These are phyloP conservation scores for Nymphalis c-album DNA, from an alignment of 2,888 invertebrate species.

Conservation along the genomic window DNA sequence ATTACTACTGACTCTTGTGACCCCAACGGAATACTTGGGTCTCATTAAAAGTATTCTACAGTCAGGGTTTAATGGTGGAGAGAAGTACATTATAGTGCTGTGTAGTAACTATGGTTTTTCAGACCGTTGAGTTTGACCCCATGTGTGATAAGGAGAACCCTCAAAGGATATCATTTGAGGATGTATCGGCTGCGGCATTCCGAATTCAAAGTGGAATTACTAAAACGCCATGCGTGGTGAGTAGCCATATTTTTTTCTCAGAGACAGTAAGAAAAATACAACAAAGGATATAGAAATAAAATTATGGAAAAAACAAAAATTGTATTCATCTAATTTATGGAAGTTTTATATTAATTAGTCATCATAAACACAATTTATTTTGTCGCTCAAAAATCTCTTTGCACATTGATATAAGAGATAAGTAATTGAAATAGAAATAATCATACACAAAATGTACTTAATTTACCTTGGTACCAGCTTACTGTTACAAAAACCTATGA, in stretches of 20 bases:
- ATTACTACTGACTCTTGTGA: neutral
- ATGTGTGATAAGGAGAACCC: conserved; percentile 87
- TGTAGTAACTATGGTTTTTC: conserved; percentile 60
- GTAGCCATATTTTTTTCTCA: conserved; percentile 40
- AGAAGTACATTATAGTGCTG: conserved; percentile 11
- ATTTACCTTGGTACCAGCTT: no score
- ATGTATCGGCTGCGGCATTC: conserved; percentile 94
- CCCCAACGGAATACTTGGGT: neutral
- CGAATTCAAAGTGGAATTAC: conserved; percentile 91
- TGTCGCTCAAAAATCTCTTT: no score
- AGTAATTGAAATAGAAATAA: no score
- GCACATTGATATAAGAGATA: no score
- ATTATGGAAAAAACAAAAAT: no score
- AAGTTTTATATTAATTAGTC: no score
- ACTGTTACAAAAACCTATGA: no score
- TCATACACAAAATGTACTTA: no score
- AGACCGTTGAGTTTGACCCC: conserved; percentile 73
- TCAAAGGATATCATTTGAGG: conserved; percentile 88
- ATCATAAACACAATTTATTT: no score
- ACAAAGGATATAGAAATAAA: no score
- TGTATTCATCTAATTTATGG: no score
- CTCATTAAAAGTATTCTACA: neutral
- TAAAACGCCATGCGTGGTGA: conserved; percentile 93
- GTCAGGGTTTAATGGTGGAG: neutral
- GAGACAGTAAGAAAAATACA: no score